Base-by-base conservation (phyloP, 2,888 invertebrate species). In the Lasius platythorax region DNA sequence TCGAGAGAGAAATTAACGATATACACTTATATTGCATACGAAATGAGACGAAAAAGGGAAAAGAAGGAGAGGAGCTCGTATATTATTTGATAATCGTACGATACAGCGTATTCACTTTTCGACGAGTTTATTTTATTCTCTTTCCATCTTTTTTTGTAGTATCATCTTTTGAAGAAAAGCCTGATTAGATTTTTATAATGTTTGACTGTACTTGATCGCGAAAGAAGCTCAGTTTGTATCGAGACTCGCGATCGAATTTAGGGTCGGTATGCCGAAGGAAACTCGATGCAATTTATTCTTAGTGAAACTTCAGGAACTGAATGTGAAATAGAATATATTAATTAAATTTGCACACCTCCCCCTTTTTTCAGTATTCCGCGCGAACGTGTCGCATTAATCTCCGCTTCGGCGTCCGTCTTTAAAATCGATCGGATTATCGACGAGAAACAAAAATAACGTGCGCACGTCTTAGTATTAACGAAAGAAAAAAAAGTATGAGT, bases 121-220 rank as follows among this genome's bases (percentile, higher is more conserved):
- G 73, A 72, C 84, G 83, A 88, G 86, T 89, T 89, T 90, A 88
- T 84, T 82, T 89, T 90, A 85, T 89, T 89, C 61, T 79, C 58
- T 61, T 79, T 70, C 40, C 33, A 72, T 37, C 43, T 78, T 79
- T 87, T 23, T 75, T 85, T 72, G 76, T 91, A 93, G 89, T 87
- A 88, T 87, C 84, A 82, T 91, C 81, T 84, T 90, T 90, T 86
- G 82, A 61, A 40, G 33, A 88, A 87, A 91, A 91, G 93, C 92
- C 91, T 92, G 92, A 92, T 92, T 92, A 92, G 90, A 93, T 92
- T 91, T 91, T 91, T 89, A 86, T 89, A 90, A 89, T 86, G 87
- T 92, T 84, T 92, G 91, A 91, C 91, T 91, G 89, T 89, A 91
- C 79, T 92, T 91, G 89, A 91, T 50, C 40, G 58, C 72, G 61